Conservation (phyloP, 2,113 vertebrate species). For the Trochalopteron elliotii region DNA sequence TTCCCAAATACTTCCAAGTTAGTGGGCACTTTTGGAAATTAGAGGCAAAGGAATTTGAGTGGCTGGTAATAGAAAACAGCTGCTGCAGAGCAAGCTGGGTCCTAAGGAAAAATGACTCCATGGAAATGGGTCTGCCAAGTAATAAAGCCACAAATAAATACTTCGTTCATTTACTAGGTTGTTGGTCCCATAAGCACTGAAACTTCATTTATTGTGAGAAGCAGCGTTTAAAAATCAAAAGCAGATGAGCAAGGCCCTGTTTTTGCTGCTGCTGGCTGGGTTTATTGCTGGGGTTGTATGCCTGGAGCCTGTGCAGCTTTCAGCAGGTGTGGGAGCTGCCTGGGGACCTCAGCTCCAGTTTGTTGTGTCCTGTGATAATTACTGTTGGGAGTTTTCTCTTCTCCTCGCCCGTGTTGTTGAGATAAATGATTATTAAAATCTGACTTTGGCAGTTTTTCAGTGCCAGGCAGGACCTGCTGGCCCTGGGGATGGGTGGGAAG, state of each 20-base stretch:
- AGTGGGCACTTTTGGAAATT: constrained; percentile 3
- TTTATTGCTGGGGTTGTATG: neutral
- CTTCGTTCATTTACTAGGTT: constrained; percentile 34
- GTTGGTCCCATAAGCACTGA: constrained; percentile 37
- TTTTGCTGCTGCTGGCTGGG: neutral
- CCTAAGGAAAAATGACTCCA: neutral
- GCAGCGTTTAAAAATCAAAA: neutral
- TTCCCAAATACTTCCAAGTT: neutral
- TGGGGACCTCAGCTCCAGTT: neutral
- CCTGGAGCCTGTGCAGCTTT: neutral
- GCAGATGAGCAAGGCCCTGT: neutral
- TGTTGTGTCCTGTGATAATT: neutral
- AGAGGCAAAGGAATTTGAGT: constrained; percentile 10
- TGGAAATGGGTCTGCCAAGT: neutral
- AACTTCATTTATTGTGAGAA: constrained; percentile 31
- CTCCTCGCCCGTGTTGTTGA: neutral
- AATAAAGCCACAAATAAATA: constrained; percentile 55
- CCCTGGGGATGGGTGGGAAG: neutral
- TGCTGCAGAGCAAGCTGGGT: neutral
- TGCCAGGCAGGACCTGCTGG: neutral
- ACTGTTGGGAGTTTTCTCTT: neutral
- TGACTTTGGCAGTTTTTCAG: neutral
- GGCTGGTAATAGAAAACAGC: constrained; percentile 12
- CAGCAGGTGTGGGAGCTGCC: neutral
- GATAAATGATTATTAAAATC: neutral